Base-by-base conservation (phyloP, 1,140 invertebrate genomes). In the Octopus bimaculoides region DNA sequence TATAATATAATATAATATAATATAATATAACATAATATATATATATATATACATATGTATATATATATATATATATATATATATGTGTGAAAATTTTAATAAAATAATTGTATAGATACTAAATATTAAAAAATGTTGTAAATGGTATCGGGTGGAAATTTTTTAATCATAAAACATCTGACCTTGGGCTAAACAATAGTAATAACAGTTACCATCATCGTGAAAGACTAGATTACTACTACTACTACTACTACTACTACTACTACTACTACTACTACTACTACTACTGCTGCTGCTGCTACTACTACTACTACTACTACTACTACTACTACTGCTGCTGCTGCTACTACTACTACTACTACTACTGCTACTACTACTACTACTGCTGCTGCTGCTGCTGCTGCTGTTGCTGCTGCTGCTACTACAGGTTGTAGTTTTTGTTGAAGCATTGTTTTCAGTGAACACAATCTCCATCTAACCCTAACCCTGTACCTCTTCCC, bases 181-280 rank as follows among this genome's bases (percentile, higher is more conserved):
- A 20, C 12, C 12, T 12, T 2, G 12, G 12, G 12, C 26, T 41
- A 41, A 41, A 41, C 26, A 41, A 75, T 17, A 20, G 12, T 1
- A 75, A 17, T 52, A 12, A 20, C 17, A 17, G 41, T 20, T n/a
- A 17, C 2, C 12, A 1, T 75, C 41, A n/a, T n/a, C 12, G 26
- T 41, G 41, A 12, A 52, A 75, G 12, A 75, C 26, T 14, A 75
- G 52, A 41, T 12, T 77, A 55, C 54, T 66, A 52, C 54, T 78
- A 78, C 56, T 61, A 52, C 56, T 78, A 78, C 75, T 78, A 78
- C 71, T 78, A 66, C 75, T 78, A 80, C 75, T 78, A 78, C 75
- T 78, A 80, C 79, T 80, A 80, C 75, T 78, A 80, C 75, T 78
- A 73, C 79, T 80, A 80, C 75, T 78, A 80, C 75, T 78, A 80